Base-by-base conservation (phyloP, 1,140 invertebrate species). In the Plodia interpunctella region DNA sequence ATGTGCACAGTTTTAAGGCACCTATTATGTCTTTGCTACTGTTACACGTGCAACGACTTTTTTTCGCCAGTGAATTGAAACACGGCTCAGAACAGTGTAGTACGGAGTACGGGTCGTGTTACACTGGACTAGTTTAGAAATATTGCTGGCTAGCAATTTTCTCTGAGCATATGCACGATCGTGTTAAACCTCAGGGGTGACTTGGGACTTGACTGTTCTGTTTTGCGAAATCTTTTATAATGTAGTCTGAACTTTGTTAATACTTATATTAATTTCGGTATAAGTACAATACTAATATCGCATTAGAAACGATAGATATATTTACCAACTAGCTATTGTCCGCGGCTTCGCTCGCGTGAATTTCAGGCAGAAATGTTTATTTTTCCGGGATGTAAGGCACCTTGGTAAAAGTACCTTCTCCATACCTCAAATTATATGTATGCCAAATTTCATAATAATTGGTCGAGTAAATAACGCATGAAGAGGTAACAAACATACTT, bases 1-100 rank as follows among this genome's bases (percentile, higher is more conserved):
- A 85, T 82, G 80, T 73, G 68, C 69, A 72, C 76, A 81, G 73
- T 83, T 85, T 78, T 76, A 77, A 83, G 77, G 61, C 73, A 68
- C 57, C 78, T 72, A 81, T 85, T 82, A 81, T 80, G 77, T 77
- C 74, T 50, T 63, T 62, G 68, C 63, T 68, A 65, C 60, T 70
- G 60, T 71, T 78, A 78, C 76, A 80, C 67, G 68, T 76, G 74
- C 80, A 60, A 57, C 19, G 53, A 52, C 52, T 65, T 65, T 65
- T 68, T 66, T 67, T 59, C 59, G n/a, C 51, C 51, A 21, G 19
- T 2, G 11, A 53, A 10, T 2, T n/a, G 51, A 53, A n/a, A n/a
- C n/a, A 25, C 25, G 13, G 4, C 21, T 5, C 13, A 8, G 51
- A 20, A 53, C 10, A 15, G 13, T 44, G 38, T 5, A 1, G 13